Evolutionary conservation across 2,888 invertebrate genomes (phyloP).

Genomic region (Agapetus fuscipes): DNA sequence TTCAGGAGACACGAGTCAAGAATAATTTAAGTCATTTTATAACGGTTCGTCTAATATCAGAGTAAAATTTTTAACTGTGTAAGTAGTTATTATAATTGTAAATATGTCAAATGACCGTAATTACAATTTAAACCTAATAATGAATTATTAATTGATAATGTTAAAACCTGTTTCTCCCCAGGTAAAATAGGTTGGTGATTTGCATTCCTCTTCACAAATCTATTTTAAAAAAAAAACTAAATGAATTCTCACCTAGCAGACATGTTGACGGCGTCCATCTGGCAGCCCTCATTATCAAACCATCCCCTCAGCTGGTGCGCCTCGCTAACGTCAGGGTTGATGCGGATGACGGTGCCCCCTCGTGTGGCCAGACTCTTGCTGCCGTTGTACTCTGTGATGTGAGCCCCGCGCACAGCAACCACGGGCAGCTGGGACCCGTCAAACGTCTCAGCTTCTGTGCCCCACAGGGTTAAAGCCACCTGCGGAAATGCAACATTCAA

Average conservation of each 20-base stretch:
- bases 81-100: no score
- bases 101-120: no score
- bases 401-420: conserved; percentile 64
- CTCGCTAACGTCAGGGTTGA: conserved; percentile 85
- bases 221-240: conserved; percentile 3
- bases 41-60: no score
- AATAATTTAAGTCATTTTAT: no score
- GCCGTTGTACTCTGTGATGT: conserved; percentile 80
- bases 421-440: conserved; percentile 69
- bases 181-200: no score
- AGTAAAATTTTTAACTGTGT: no score
- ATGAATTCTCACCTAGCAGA: conserved; percentile 44
- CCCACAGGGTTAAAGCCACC: conserved; percentile 87
- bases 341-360: conserved; percentile 52
- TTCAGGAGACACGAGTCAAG: no score
- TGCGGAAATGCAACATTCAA: conserved; percentile 26
- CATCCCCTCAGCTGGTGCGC: conserved; percentile 82
- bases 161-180: no score
- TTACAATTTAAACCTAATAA: no score
- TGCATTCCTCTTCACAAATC: no score
- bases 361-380: conserved; percentile 59
- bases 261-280: conserved; percentile 52
- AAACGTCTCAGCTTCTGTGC: conserved; percentile 77
- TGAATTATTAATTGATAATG: no score
- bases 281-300: conserved; percentile 73